phyloP scores from a whole-genome alignment of 2,113 vertebrate species.

The Nothocercus nigrocapillus region DNA sequence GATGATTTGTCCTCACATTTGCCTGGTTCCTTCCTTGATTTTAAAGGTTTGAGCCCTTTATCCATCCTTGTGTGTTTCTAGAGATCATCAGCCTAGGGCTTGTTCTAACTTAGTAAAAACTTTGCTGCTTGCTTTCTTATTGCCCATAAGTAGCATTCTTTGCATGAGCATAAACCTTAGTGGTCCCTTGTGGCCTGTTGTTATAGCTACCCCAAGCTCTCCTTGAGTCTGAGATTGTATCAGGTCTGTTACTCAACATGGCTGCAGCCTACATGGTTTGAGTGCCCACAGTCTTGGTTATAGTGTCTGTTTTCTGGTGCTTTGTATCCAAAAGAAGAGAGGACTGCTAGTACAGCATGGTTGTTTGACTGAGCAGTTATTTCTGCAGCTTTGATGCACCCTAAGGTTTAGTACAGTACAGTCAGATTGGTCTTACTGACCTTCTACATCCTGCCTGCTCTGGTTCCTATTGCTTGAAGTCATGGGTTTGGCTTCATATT shows the following conservation, averaged over 20 bases:
- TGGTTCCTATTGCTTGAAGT: conserved; percentile 45
- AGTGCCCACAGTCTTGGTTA: background rate
- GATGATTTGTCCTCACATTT: background rate
- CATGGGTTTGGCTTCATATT: background rate
- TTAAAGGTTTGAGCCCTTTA: background rate
- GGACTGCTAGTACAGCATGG: background rate
- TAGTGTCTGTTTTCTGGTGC: background rate
- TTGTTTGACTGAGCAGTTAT: background rate
- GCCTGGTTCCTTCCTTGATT: background rate
- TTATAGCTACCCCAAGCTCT: background rate
- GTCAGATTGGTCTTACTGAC: background rate
- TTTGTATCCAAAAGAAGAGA: background rate
- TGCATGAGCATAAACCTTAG: background rate
- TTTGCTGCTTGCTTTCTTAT: background rate
- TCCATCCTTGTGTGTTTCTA: background rate
- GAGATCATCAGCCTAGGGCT: background rate
- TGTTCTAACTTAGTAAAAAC: background rate
- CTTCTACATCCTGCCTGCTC: background rate
- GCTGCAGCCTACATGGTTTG: background rate
- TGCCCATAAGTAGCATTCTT: background rate
- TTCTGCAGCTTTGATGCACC: background rate
- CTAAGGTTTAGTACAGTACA: rapidly evolving
- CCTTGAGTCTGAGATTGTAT: background rate
- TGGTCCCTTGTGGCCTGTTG: background rate
- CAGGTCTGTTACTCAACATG: background rate